These are phyloP conservation scores for Paramisgurnus dabryanus DNA, from an alignment of 2,113 vertebrate genomes.

Conservation along the genomic window DNA sequence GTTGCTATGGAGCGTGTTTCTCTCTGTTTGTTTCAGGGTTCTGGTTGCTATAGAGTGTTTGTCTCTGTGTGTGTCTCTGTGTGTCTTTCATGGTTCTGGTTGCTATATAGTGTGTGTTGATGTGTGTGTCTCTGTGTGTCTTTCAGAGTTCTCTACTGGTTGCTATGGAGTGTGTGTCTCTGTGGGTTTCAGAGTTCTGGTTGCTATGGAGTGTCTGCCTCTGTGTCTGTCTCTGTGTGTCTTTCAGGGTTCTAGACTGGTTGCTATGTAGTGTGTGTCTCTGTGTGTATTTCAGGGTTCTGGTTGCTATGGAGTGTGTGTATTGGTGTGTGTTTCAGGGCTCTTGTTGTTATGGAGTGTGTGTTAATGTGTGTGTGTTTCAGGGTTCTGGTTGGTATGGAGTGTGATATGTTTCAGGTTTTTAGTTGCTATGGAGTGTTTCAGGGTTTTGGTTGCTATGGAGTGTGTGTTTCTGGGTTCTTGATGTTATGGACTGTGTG, in stretches of 20 bases:
- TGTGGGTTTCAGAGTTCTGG: background rate
- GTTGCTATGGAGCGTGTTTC: constrained; percentile 94
- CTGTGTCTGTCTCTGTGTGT: background rate
- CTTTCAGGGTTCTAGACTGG: background rate
- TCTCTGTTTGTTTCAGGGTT: constrained; percentile 80
- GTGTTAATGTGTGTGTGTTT: background rate
- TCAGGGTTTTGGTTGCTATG: background rate
- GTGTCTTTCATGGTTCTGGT: background rate
- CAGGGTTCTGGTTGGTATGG: background rate
- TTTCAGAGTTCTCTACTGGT: background rate
- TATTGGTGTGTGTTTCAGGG: too few relatives aligned
- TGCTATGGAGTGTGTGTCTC: too few relatives aligned
- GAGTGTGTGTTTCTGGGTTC: constrained; percentile 81
- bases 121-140: background rate
- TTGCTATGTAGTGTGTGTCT: too few relatives aligned
- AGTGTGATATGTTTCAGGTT: background rate
- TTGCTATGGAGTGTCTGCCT: too few relatives aligned
- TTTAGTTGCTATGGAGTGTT: background rate
- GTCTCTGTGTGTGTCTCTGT: background rate
- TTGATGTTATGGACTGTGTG: constrained; percentile 91
- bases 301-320: too few relatives aligned
- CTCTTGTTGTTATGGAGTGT: background rate
- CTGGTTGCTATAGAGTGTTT: too few relatives aligned
- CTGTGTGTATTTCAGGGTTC: too few relatives aligned
- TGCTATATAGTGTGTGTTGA: too few relatives aligned